Evolutionary conservation across 1,140 invertebrate genomes (phyloP), one percentile per base, ranked within the genome.

Genomic region (Caenorhabditis latens): DNA sequence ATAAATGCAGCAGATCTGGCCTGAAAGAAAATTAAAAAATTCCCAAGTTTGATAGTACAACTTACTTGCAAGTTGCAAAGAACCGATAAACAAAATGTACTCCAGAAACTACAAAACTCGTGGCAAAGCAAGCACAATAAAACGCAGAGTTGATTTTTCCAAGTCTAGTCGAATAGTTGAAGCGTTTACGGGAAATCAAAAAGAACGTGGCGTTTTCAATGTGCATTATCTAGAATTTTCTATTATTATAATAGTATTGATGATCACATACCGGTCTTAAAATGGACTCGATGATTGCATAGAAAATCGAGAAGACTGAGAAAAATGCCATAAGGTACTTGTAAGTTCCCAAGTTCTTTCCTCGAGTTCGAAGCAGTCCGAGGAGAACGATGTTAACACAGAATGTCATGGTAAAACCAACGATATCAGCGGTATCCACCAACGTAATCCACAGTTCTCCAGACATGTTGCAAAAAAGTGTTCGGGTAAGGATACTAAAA

Each of bases 101-200:
- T 24, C 61, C 61, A 63, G 61, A 63, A 32, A 63, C 61, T 11
- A 63, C 61, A 40, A 63, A 63, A 14, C 61, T 63, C 0, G 61
- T 63, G 7, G 61, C 61, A 63, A 63, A 63, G 32, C 61, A 63
- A 63, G 61, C 61, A 63, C 61, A 63, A 24, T 63, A 63, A 40
- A 63, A 63, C 11, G 61, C 61, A 9, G 61, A 63, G 24, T 63
- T 63, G 61, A 63, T 63, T 63, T 63, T 63, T 13, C 61, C 61
- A 63, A 63, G 61, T 11, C 24, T 21, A 32, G 61, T 63, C 11
- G 61, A 63, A 14, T 63, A 63, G 9, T 63, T 40, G 24, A 63
- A 63, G 8, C 61, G 61, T 63, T 63, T 63, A 9, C 61, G 21
- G 32, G 61, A 63, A 6, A 63, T 63, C 61, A 63, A 63, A 14